These are phyloP conservation scores for Ammospiza caudacuta DNA, from an alignment of 2,113 vertebrate species.

Conservation along the genomic window DNA sequence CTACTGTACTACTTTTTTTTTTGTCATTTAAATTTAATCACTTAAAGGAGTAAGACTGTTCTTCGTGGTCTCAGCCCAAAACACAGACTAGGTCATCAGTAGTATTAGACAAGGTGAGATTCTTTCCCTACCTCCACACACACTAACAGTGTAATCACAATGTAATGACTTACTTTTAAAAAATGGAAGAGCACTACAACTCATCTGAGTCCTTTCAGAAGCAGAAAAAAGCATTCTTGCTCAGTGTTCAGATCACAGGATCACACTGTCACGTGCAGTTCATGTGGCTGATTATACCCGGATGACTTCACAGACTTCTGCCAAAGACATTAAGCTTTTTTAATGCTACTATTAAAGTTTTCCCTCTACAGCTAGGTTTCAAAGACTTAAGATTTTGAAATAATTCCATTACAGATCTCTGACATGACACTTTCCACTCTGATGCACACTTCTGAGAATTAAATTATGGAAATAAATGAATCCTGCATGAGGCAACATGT, in stretches of 20 bases:
- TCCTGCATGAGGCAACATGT: not conserved
- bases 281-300: not conserved
- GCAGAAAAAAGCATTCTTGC: not conserved
- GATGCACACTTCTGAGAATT: not conserved
- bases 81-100: not conserved
- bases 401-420: slow-evolving; percentile 7
- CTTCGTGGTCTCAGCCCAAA: not conserved
- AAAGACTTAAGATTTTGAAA: not conserved
- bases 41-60: not conserved
- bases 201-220: not conserved
- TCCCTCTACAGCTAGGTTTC: not conserved
- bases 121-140: not conserved
- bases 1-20: not conserved
- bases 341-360: not conserved
- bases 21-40: not conserved
- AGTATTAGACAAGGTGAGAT: not conserved
- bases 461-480: not conserved
- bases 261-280: not conserved
- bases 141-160: too few species aligned
- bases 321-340: slow-evolving; percentile 8
- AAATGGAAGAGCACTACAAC: not conserved
- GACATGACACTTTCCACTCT: not conserved
- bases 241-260: not conserved
- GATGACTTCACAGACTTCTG: slow-evolving; percentile 1
- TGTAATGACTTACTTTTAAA: not conserved